These are phyloP conservation scores for Metacarcinus magister DNA, from an alignment of 2,888 invertebrate genomes.

Conservation along the genomic window DNA sequence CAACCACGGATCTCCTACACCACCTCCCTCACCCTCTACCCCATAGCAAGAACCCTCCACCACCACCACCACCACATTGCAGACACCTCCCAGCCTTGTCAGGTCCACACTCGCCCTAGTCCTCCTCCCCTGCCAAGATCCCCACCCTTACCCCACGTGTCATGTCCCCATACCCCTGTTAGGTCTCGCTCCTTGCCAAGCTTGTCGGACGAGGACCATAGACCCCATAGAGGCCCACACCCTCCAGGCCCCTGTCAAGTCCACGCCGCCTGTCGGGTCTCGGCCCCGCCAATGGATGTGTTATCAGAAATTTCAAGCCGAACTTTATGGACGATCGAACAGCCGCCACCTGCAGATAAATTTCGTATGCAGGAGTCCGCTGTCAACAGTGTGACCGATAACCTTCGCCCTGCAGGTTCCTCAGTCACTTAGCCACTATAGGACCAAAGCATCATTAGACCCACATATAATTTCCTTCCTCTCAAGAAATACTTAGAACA, in stretches of 20 bases:
- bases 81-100: slow-evolving; percentile 20
- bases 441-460: background rate
- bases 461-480: background rate
- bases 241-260: slow-evolving; percentile 20
- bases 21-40: background rate
- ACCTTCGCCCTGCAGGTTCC: background rate
- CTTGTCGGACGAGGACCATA: background rate
- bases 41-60: background rate
- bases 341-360: slow-evolving; percentile 31
- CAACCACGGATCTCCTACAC: background rate
- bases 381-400: slow-evolving; percentile 8
- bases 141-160: background rate
- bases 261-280: slow-evolving; percentile 6
- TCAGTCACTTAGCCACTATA: background rate
- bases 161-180: slow-evolving; percentile 48
- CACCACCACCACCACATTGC: background rate
- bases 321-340: slow-evolving; percentile 38
- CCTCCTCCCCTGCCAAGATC: background rate
- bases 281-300: slow-evolving; percentile 27
- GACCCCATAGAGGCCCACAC: background rate
- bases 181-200: background rate
- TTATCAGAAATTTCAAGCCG: slow-evolving; percentile 41
- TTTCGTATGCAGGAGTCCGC: slow-evolving; percentile 22
- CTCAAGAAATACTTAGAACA: background rate
- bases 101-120: background rate